phyloP scores from a whole-genome alignment of 2,888 invertebrate species.

The Luperina nickerlii region DNA sequence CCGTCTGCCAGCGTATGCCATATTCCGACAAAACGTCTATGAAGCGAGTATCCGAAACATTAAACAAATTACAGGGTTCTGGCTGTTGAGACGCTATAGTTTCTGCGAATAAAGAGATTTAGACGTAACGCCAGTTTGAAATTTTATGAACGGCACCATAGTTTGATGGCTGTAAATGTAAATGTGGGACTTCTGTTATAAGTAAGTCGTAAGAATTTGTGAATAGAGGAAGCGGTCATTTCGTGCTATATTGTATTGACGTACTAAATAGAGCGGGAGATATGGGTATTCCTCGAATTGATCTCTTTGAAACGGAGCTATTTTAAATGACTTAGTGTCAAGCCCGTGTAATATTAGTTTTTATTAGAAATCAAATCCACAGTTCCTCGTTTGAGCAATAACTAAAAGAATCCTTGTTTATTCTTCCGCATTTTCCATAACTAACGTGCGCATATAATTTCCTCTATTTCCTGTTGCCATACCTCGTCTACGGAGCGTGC shows the following conservation, averaged over 20 bases:
- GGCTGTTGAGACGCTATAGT: constrained; percentile 39
- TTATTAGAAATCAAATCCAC: neutral
- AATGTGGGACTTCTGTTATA: constrained; percentile 31
- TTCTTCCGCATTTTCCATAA: neutral
- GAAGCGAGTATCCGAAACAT: constrained; percentile 58
- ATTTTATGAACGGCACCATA: constrained; percentile 47
- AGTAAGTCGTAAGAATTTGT: constrained; percentile 23
- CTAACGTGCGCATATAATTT: neutral
- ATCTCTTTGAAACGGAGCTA: neutral
- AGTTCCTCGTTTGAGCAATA: neutral
- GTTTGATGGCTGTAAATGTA: constrained; percentile 17
- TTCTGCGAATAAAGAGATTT: constrained; percentile 58
- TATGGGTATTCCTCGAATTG: constrained; percentile 19
- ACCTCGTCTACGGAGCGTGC: neutral
- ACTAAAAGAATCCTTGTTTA: neutral
- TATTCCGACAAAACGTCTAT: constrained; percentile 62
- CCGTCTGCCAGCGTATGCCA: constrained; percentile 59
- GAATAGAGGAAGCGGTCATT: constrained; percentile 17
- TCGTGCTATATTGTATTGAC: constrained; percentile 11
- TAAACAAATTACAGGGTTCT: constrained; percentile 55
- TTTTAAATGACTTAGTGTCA: neutral
- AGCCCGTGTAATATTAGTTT: neutral
- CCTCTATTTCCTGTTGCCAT: neutral
- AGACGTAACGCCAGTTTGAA: constrained; percentile 22
- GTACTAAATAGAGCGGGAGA: constrained; percentile 14